phyloP scores from a whole-genome alignment of 1,140 invertebrate species.

The Trichogramma pretiosum region DNA sequence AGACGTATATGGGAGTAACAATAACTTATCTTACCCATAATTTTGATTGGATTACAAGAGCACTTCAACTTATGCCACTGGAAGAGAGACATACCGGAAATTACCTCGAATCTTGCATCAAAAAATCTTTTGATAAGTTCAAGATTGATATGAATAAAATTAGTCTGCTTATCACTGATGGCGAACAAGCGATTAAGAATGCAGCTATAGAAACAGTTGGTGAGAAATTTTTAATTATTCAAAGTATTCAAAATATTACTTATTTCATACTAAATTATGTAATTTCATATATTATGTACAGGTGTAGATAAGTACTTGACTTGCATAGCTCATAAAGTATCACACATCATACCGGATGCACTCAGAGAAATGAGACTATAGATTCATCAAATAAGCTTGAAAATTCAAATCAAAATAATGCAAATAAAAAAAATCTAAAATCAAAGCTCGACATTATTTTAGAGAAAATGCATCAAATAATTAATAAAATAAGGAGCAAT shows the following conservation, averaged over 20 bases:
- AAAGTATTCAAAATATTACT: too few relatives aligned
- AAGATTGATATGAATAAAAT: conserved; percentile 31
- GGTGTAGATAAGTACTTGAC: conserved; percentile 34
- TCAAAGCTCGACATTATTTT: conserved; percentile 11
- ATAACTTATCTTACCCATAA: conserved; percentile 14
- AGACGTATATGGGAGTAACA: conserved; percentile 25
- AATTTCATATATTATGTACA: too few relatives aligned
- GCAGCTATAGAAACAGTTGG: conserved; percentile 34
- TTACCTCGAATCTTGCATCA: not conserved
- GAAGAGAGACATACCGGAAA: not conserved
- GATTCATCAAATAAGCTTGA: too few relatives aligned
- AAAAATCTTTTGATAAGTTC: conserved; percentile 33
- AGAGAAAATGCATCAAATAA: conserved; percentile 29
- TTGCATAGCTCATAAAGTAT: conserved; percentile 36
- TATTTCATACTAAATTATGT: too few relatives aligned
- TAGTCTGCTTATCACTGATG: conserved; percentile 34
- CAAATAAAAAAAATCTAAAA: too few relatives aligned
- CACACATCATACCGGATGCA: conserved; percentile 31
- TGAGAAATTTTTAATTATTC: too few relatives aligned
- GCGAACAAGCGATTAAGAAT: conserved; percentile 35
- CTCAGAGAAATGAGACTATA: conserved; percentile 8
- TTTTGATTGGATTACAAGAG: conserved; percentile 10
- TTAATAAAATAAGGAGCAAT: conserved; percentile 37
- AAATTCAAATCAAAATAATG: too few relatives aligned
- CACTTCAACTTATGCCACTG: not conserved